Percentiles rank a stretch among this genome's conserved stretches.
These are phyloP conservation scores for Diloba caeruleocephala DNA, from an alignment of 2,888 invertebrate genomes.

Conservation along the genomic window DNA sequence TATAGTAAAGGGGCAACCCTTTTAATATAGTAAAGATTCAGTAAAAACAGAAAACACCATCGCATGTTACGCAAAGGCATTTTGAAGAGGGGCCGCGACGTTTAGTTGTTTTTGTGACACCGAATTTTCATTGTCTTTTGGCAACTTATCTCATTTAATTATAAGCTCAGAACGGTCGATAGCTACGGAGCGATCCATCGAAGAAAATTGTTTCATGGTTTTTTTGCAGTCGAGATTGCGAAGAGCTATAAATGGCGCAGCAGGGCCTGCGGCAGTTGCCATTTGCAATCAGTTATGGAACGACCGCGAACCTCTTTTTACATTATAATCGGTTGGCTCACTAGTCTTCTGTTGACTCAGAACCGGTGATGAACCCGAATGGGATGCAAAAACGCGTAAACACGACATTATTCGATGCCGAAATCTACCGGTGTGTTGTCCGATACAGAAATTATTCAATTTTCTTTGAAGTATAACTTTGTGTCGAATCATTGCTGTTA, in stretches of 20 bases:
- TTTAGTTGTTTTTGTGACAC: conserved; percentile 66
- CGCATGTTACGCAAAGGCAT: conserved; percentile 74
- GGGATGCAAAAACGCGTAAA: conserved; percentile 70
- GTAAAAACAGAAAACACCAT: conserved; percentile 62
- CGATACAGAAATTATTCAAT: conserved; percentile 6
- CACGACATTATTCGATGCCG: conserved; percentile 52
- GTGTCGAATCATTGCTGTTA: conserved; percentile 36
- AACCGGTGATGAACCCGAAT: conserved; percentile 72
- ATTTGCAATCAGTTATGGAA: conserved; percentile 89
- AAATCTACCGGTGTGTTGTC: conserved; percentile 26
- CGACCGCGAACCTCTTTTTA: conserved; percentile 86
- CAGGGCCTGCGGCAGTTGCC: conserved; percentile 83
- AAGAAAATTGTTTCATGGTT: conserved; percentile 80
- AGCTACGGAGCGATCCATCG: conserved; percentile 74
- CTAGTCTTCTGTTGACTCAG: conserved; percentile 77
- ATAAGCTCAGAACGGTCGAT: conserved; percentile 68
- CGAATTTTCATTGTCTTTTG: conserved; percentile 65
- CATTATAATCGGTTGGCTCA: conserved; percentile 85
- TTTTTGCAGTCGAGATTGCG: conserved; percentile 86
- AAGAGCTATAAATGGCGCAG: conserved; percentile 84
- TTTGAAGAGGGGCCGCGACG: conserved; percentile 67
- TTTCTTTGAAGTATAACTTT: conserved; percentile 11
- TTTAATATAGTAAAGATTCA: conserved; percentile 19
- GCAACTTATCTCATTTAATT: conserved; percentile 70
- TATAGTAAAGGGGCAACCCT: conserved; percentile 16